These are phyloP conservation scores for Mus spretus DNA, from an alignment of 2,797 vertebrate genomes.

Conservation along the genomic window DNA sequence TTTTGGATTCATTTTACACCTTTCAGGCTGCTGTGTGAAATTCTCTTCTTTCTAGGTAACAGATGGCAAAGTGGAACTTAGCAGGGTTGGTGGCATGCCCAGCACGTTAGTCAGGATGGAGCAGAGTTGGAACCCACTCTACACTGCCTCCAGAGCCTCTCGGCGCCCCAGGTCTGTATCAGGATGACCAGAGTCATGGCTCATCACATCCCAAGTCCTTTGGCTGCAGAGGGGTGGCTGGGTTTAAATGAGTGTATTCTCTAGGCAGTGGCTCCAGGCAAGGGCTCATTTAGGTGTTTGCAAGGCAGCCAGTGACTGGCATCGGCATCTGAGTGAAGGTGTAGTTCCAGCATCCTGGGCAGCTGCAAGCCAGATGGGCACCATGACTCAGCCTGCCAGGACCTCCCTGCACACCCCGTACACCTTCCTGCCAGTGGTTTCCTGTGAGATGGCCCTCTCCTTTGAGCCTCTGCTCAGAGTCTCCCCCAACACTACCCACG, in stretches of 20 bases:
- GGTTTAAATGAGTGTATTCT: neutral
- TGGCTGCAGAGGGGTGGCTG: neutral
- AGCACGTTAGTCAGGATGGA: neutral
- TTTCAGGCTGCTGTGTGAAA: neutral
- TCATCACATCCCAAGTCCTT: neutral
- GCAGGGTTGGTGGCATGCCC: neutral
- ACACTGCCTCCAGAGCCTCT: neutral
- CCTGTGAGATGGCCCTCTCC: neutral
- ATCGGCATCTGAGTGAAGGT: constrained; percentile 60
- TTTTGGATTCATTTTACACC: neutral
- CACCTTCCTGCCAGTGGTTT: neutral
- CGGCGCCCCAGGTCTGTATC: neutral
- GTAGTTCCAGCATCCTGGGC: neutral
- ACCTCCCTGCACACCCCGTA: neutral
- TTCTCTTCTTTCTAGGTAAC: neutral
- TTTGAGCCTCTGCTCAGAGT: neutral
- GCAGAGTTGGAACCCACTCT: constrained; percentile 16
- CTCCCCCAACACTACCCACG: neutral
- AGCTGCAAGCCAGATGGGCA: constrained; percentile 66
- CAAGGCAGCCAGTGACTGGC: constrained; percentile 46
- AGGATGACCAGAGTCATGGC: neutral
- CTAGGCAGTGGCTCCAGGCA: neutral
- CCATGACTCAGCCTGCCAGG: neutral
- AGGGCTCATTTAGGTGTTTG: neutral
- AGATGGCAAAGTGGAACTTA: neutral